Conservation (phyloP, 2,113 vertebrate genomes). For the Toxotes jaculatrix region DNA sequence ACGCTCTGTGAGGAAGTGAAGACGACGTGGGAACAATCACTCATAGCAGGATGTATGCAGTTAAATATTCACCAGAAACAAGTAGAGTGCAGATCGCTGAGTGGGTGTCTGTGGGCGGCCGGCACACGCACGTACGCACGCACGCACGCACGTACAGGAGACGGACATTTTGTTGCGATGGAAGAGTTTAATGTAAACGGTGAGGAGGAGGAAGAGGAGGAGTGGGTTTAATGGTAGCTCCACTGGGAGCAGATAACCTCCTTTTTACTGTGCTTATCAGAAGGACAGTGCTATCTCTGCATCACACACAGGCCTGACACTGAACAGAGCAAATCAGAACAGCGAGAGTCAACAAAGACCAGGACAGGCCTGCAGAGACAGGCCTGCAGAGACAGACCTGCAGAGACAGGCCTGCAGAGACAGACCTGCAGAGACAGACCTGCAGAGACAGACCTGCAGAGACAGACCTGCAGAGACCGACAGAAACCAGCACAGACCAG, state of each 20-base stretch:
- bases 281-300: conserved; percentile 2
- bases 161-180: conserved; percentile 21
- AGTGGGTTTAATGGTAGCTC: conserved; percentile 34
- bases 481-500: neutral
- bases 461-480: neutral
- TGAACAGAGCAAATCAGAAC: conserved; percentile 27
- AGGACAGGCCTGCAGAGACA: neutral
- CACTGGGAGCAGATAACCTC: conserved; percentile 62
- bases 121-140: neutral
- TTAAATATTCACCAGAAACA: neutral
- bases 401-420: neutral
- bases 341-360: neutral
- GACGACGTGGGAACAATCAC: neutral
- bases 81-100: neutral
- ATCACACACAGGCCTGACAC: conserved; percentile 22
- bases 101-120: conserved; percentile 17
- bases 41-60: neutral
- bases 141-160: neutral
- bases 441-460: neutral
- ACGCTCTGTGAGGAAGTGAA: neutral
- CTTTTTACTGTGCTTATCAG: conserved; percentile 35
- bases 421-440: conserved; percentile 4
- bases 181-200: conserved; percentile 23
- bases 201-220: conserved; percentile 8
- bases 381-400: neutral